Evolutionary conservation across 1,140 invertebrate genomes (phyloP), one percentile per base, ranked within the genome.

Genomic region (Drosophila takahashii): DNA sequence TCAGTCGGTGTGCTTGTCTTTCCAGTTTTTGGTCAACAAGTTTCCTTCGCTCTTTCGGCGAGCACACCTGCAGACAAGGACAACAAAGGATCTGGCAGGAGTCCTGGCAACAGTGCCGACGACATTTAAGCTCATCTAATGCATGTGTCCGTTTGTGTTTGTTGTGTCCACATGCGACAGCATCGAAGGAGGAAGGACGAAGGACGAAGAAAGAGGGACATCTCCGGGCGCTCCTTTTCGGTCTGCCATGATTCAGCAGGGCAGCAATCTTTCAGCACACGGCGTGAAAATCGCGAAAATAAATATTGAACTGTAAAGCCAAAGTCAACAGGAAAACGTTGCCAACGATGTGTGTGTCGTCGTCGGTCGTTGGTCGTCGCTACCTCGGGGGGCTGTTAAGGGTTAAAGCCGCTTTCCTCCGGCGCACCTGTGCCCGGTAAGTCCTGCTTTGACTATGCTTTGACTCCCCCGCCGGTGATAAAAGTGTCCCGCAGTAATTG

Each of bases 261-360:
- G 59, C 72, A 84, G 67, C 66, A 79, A 89, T 89, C 75, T 87
- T 70, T 83, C 60, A 69, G 58, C 65, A 67, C 69, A 72, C 74
- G 80, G 83, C 70, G 81, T 85, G 89, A 76, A 90, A 90, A 90
- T 90, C 87, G 87, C 87, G 87, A 90, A 85, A 87, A 90, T 90
- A 90, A 90, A 90, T 90, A 90, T 90, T 90, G 87, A 90, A 90
- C 83, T 85, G 83, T 90, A 90, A 90, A 85, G 83, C 87, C 87
- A 90, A 90, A 90, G 87, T 90, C 87, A 90, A 90, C 85, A 90
- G 54, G 26, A 71, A 50, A 48, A 47, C 34, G 71, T 53, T 73
- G 41, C 50, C 50, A 66, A 75, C 52, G 47, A 75, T 75, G 72
- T 69, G 65, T 69, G 47, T 15, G 22, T 22, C 22, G 22, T 22